These are phyloP conservation scores for Drosophila paranaensis DNA, from an alignment of 2,888 invertebrate species.

Conservation along the genomic window DNA sequence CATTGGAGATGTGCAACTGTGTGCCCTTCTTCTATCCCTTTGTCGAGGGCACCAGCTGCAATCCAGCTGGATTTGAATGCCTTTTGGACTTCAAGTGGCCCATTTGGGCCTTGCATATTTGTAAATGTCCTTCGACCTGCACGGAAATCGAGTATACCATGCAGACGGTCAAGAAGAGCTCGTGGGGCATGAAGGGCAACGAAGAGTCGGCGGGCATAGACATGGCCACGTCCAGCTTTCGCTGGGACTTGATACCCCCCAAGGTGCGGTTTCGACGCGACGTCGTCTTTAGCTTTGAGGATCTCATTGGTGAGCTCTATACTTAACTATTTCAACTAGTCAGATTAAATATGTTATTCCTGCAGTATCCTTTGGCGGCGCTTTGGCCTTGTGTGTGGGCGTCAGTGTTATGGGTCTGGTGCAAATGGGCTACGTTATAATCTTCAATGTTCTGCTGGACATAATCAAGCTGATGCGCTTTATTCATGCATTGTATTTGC, in stretches of 20 bases:
- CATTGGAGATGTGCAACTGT: slow-evolving; percentile 86
- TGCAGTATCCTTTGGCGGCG: slow-evolving; percentile 85
- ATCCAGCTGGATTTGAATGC: slow-evolving; percentile 82
- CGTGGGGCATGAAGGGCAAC: slow-evolving; percentile 75
- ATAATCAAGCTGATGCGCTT: slow-evolving; percentile 31
- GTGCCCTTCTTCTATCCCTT: slow-evolving; percentile 86
- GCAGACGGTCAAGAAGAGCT: slow-evolving; percentile 81
- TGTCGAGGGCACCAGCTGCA: slow-evolving; percentile 80
- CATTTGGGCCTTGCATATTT: slow-evolving; percentile 82
- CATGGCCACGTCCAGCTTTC: slow-evolving; percentile 85
- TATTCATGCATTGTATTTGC: slow-evolving; percentile 14
- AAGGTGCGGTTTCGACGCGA: slow-evolving; percentile 86
- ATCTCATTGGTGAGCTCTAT: slow-evolving; percentile 85
- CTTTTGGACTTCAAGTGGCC: slow-evolving; percentile 83
- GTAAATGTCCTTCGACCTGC: slow-evolving; percentile 83
- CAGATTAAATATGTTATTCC: too few species aligned
- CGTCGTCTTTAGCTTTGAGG: slow-evolving; percentile 87
- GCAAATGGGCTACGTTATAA: slow-evolving; percentile 58
- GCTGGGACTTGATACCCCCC: slow-evolving; percentile 86
- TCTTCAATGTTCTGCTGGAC: slow-evolving; percentile 52
- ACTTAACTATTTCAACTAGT: fast-evolving
- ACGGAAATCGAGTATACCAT: slow-evolving; percentile 80
- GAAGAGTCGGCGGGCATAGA: slow-evolving; percentile 63
- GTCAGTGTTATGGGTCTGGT: slow-evolving; percentile 74
- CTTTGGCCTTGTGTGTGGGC: slow-evolving; percentile 84